Conservation (phyloP, 2,797 vertebrate species). For the Oreortyx pictus region DNA sequence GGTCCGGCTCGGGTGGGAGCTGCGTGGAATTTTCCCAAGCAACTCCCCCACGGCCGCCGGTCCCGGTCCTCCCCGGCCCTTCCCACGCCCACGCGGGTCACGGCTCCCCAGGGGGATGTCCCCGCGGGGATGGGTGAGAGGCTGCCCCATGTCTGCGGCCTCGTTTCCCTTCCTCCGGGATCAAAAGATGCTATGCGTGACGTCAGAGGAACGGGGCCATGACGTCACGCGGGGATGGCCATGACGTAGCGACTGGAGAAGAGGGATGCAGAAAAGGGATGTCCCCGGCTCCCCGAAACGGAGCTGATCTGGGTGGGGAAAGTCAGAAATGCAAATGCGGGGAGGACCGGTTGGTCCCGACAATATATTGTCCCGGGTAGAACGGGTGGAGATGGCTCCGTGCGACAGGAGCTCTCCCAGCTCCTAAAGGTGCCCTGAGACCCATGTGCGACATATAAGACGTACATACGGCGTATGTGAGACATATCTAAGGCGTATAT, state of each 20-base stretch:
- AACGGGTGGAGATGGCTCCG: rapidly evolving
- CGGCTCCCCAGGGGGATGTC: neutral
- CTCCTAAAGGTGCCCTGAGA: neutral
- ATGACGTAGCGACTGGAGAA: neutral
- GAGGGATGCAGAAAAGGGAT: rapidly evolving
- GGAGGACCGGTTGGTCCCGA: neutral
- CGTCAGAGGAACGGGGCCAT: rapidly evolving
- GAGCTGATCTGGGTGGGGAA: rapidly evolving
- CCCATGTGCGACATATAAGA: rapidly evolving
- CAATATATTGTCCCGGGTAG: neutral
- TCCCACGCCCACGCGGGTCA: constrained; percentile 39
- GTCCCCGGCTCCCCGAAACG: neutral
- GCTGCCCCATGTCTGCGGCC: neutral
- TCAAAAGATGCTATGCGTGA: neutral
- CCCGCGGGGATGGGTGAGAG: neutral
- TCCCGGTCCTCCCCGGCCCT: neutral
- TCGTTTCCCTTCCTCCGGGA: neutral
- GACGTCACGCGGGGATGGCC: neutral
- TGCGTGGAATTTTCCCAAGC: neutral
- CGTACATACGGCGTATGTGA: too few relatives aligned
- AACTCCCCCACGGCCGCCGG: neutral
- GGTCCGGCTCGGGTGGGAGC: neutral
- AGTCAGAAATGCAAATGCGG: neutral
- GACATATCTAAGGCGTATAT: rapidly evolving
- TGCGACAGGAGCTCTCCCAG: rapidly evolving